Conservation (phyloP, 2,888 invertebrate genomes). For the Fragum fragum region DNA sequence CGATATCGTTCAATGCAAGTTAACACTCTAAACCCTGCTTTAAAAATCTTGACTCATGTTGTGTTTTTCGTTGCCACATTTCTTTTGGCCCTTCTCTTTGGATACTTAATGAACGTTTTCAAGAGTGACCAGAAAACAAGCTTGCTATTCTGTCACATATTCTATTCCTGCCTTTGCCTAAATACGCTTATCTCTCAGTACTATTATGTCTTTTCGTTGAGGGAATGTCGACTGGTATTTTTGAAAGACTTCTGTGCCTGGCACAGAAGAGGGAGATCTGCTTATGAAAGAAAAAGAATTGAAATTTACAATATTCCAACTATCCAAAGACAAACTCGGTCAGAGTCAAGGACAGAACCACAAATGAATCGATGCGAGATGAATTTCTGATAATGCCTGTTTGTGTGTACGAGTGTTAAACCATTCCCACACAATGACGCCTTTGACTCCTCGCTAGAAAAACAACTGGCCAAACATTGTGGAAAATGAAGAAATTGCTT, state of each 20-base stretch:
- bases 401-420: no score
- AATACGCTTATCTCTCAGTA: conserved; percentile 1
- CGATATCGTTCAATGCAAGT: not conserved
- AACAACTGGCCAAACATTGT: no score
- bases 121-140: no score
- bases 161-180: not conserved
- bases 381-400: no score
- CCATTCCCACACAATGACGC: no score
- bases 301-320: conserved; percentile 20
- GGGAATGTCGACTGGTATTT: conserved; percentile 7
- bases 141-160: not conserved
- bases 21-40: not conserved
- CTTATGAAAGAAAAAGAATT: not conserved
- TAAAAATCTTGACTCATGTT: not conserved
- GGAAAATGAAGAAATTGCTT: no score
- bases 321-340: not conserved
- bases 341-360: not conserved
- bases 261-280: not conserved
- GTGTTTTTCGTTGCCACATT: not conserved
- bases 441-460: no score
- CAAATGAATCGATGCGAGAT: no score
- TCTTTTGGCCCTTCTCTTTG: not conserved
- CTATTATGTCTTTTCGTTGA: not conserved
- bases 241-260: not conserved
- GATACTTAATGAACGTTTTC: not conserved